Conservation (phyloP, 92 coral and sea anemone species). For the Parazoanthus atlanticus region DNA sequence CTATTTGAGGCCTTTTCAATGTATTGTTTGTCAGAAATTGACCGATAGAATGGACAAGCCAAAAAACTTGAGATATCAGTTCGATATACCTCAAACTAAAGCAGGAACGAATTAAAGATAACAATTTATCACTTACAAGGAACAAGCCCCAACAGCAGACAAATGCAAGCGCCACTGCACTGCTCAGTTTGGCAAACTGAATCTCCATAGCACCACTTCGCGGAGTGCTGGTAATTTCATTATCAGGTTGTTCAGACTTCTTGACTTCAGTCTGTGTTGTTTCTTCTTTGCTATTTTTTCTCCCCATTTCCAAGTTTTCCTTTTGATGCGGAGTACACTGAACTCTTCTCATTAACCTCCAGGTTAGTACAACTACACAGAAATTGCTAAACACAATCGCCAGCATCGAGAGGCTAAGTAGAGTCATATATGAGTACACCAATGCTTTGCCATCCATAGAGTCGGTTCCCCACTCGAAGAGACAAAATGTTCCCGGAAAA, state of each 20-base stretch:
- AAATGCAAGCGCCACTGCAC: slow-evolving; percentile 78
- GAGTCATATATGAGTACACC: slow-evolving; percentile 67
- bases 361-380: slow-evolving; percentile 67
- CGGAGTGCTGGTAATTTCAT: background rate
- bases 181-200: slow-evolving; percentile 91
- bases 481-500: slow-evolving; percentile 95
- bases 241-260: background rate
- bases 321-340: slow-evolving; percentile 13
- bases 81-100: no score
- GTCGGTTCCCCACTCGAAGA: slow-evolving; percentile 85
- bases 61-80: background rate
- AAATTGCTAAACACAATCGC: slow-evolving; percentile 77
- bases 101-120: background rate
- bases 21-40: background rate
- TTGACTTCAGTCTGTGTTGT: background rate
- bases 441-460: slow-evolving; percentile 78
- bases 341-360: slow-evolving; percentile 59
- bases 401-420: slow-evolving; percentile 66
- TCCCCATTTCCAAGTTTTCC: slow-evolving; percentile 21
- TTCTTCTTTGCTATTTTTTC: background rate
- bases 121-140: slow-evolving; percentile 65
- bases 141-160: slow-evolving; percentile 91
- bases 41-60: background rate
- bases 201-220: slow-evolving; percentile 63
- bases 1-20: background rate